Percentiles rank a stretch among this genome's conserved stretches.
phyloP scores from a whole-genome alignment of 2,113 vertebrate genomes.

The Bos indicus region DNA sequence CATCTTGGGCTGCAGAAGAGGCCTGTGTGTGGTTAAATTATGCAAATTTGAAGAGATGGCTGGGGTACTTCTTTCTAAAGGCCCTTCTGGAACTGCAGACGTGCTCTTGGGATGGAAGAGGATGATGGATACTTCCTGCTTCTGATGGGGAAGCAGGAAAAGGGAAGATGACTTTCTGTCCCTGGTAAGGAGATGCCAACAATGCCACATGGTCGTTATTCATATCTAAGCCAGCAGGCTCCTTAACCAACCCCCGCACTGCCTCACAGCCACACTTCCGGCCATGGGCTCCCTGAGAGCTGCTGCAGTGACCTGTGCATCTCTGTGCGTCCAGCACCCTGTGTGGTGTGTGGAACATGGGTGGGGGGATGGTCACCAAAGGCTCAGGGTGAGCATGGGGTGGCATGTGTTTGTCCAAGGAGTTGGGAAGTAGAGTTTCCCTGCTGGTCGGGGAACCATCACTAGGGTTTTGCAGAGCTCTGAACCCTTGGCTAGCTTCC shows the following conservation, averaged over 20 bases:
- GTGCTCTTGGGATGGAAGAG: background rate
- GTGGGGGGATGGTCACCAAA: background rate
- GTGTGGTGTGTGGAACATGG: background rate
- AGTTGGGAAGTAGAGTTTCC: background rate
- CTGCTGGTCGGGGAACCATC: rapidly evolving
- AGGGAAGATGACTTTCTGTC: background rate
- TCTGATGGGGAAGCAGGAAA: background rate
- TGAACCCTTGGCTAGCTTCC: background rate
- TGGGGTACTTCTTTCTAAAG: background rate
- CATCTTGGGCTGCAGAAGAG: background rate
- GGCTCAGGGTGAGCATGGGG: background rate
- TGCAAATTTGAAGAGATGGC: background rate
- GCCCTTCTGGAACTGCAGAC: background rate
- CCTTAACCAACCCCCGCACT: rapidly evolving
- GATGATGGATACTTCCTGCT: background rate
- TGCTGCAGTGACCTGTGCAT: rapidly evolving
- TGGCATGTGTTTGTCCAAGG: background rate
- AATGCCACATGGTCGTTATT: background rate
- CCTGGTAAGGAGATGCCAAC: background rate
- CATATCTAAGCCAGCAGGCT: background rate
- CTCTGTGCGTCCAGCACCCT: background rate
- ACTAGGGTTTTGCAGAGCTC: background rate
- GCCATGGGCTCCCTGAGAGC: background rate
- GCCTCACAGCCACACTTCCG: background rate
- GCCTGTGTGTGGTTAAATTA: background rate